These are phyloP conservation scores for Armadillidium nasatum DNA, from an alignment of 1,140 invertebrate genomes.

Conservation along the genomic window DNA sequence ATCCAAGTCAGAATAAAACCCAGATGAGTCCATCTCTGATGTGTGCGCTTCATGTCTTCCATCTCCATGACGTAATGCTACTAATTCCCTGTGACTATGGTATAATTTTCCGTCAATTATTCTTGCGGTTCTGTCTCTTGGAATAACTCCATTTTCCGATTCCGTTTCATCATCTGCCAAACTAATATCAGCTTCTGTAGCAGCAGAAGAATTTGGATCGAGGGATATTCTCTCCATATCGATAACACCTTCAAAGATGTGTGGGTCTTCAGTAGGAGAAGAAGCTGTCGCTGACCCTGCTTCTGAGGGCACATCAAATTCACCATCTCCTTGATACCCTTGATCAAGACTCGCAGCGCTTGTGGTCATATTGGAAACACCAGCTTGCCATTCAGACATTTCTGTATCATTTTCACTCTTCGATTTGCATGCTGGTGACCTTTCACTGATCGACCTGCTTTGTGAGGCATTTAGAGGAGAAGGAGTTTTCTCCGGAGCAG, in stretches of 20 bases:
- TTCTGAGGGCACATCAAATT: constrained; percentile 42
- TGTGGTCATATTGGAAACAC: constrained; percentile 36
- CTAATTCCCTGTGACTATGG: constrained; percentile 39
- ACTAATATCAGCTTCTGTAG: constrained; percentile 38
- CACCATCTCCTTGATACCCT: constrained; percentile 42
- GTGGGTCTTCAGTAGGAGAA: constrained; percentile 40
- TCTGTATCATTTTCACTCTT: constrained; percentile 11
- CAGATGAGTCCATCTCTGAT: constrained; percentile 44
- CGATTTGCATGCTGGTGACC: constrained; percentile 20
- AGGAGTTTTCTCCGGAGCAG: constrained; percentile 26
- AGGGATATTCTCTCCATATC: constrained; percentile 33
- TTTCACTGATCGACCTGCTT: constrained; percentile 19
- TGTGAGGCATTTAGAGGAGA: constrained; percentile 14
- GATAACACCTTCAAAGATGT: constrained; percentile 38
- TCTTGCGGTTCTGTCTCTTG: constrained; percentile 36
- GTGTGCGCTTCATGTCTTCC: constrained; percentile 30
- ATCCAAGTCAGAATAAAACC: constrained; percentile 43
- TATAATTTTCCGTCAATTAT: constrained; percentile 44
- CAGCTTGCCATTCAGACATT: constrained; percentile 18
- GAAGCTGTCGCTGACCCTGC: constrained; percentile 39
- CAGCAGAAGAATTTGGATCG: constrained; percentile 18
- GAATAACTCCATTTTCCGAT: constrained; percentile 32
- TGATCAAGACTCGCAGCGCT: constrained; percentile 42
- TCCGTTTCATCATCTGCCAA: constrained; percentile 42
- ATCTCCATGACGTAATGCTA: constrained; percentile 26